Conservation (phyloP, 2,888 invertebrate species). For the Crossocerus cetratus region DNA sequence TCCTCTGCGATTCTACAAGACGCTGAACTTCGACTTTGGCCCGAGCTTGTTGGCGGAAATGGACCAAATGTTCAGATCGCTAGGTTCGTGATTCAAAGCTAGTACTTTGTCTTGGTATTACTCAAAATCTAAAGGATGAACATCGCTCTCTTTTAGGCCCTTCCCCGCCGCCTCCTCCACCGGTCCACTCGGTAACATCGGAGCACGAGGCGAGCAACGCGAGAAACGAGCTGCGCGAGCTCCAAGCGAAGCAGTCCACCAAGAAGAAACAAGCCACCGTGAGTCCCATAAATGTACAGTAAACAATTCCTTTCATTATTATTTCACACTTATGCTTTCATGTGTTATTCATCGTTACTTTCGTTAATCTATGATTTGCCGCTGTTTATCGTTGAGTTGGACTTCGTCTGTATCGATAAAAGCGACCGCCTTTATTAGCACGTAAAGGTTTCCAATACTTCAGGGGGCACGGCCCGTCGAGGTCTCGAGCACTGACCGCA, state of each 20-base stretch:
- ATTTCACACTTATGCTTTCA: slow-evolving; percentile 52
- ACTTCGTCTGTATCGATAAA: slow-evolving; percentile 16
- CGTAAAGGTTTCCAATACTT: neutral
- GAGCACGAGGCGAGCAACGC: slow-evolving; percentile 82
- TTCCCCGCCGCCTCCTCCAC: slow-evolving; percentile 73
- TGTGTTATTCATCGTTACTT: slow-evolving; percentile 31
- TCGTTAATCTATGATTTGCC: slow-evolving; percentile 67
- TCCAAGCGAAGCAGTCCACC: slow-evolving; percentile 78
- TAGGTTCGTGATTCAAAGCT: slow-evolving; percentile 66
- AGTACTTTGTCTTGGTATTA: neutral
- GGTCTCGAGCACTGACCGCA: too few species aligned
- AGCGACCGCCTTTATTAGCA: neutral
- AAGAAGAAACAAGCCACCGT: slow-evolving; percentile 81
- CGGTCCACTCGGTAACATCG: slow-evolving; percentile 67
- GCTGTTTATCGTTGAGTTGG: slow-evolving; percentile 31
- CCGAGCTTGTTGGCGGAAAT: slow-evolving; percentile 94
- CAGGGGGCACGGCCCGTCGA: too few species aligned
- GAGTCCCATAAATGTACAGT: slow-evolving; percentile 75
- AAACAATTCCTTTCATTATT: slow-evolving; percentile 59
- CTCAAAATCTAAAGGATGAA: too few species aligned
- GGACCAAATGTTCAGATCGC: slow-evolving; percentile 88
- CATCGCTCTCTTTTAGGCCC: slow-evolving; percentile 68
- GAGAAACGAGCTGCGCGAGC: slow-evolving; percentile 84
- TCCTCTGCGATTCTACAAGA: slow-evolving; percentile 77
- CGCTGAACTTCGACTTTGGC: slow-evolving; percentile 85